Conservation (phyloP, 2,113 vertebrate species). For the Lichenostomus cassidix region DNA sequence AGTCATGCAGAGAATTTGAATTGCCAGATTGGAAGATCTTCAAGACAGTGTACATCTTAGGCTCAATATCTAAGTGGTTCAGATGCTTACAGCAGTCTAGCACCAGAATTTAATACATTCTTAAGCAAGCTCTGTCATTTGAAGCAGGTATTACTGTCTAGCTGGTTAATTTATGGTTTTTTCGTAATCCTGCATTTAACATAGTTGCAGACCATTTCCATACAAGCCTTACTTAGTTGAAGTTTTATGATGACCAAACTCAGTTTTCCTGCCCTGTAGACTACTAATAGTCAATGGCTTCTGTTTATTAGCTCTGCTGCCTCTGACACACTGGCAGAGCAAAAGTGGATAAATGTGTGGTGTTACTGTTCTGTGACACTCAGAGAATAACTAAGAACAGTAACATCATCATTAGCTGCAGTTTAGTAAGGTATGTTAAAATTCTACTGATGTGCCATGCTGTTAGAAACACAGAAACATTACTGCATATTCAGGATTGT, state of each 20-base stretch:
- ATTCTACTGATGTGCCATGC: neutral
- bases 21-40: neutral
- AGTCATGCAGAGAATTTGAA: neutral
- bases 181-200: neutral
- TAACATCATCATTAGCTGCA: neutral
- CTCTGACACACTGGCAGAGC: neutral
- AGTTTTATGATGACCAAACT: neutral
- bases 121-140: neutral
- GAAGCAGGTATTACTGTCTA: neutral
- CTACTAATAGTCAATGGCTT: neutral
- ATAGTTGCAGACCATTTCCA: neutral
- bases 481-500: neutral
- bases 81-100: neutral
- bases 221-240: neutral
- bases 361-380: neutral
- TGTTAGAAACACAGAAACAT: neutral
- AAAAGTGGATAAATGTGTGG: neutral
- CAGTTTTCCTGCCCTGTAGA: neutral
- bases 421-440: neutral
- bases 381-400: neutral
- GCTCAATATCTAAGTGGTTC: neutral
- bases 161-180: neutral
- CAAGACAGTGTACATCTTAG: neutral
- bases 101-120: neutral
- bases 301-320: neutral